Evolutionary conservation across 2,797 vertebrate genomes (phyloP).

Genomic region (Microtus agrestis): DNA sequence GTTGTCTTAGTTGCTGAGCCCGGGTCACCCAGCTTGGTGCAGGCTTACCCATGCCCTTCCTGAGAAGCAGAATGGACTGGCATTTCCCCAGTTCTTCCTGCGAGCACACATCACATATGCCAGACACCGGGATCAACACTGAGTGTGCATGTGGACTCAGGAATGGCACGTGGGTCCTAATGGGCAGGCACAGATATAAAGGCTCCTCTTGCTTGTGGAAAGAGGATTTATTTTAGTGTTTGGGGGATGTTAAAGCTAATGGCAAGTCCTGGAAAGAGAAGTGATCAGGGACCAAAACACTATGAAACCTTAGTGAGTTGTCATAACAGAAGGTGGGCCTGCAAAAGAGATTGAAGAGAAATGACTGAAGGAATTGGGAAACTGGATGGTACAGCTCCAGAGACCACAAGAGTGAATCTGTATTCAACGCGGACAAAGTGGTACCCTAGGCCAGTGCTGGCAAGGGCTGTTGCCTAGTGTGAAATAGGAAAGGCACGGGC

Average conservation of each 20-base stretch:
- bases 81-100: neutral
- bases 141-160: neutral
- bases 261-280: neutral
- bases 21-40: neutral
- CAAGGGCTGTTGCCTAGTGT: neutral
- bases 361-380: neutral
- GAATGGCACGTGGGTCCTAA: neutral
- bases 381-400: neutral
- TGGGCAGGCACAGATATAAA: neutral
- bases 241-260: neutral
- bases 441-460: neutral
- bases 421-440: neutral
- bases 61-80: no score
- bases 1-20: neutral
- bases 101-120: neutral
- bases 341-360: neutral
- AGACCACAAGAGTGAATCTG: neutral
- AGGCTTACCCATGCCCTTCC: neutral
- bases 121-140: neutral
- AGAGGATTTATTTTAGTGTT: neutral
- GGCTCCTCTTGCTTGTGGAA: neutral
- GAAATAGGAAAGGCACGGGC: neutral
- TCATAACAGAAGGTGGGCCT: neutral
- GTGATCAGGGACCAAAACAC: neutral
- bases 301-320: neutral